Base-by-base conservation (phyloP, 2,888 invertebrate species). In the Chirona hameri region DNA sequence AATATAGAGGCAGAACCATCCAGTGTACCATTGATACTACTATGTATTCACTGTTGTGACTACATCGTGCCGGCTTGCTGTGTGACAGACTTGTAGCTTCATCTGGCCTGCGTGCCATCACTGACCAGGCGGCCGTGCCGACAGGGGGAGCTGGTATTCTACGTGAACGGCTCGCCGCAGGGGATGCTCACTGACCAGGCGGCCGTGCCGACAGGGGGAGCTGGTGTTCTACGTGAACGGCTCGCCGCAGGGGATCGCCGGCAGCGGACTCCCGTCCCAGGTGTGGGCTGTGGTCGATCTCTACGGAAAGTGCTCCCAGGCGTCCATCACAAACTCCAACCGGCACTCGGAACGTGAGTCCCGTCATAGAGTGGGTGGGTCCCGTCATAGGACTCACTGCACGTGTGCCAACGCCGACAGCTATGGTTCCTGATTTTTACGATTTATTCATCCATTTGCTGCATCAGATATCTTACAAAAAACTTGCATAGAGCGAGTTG, bases 181-280 rank as follows among this genome's bases (percentile, higher is more conserved):
- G 39, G 39, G 7, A 1, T 24, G 14, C 18, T 27, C 12, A 12
- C 69, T 69, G 27, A 69, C 27, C 12, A 10, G 27, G 18, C 29
- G 5, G 12, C 69, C 60, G 57, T 79, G 52, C 52, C 52, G 86
- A 10, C 87, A 94, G 92, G 93, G 93, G 15, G 95, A 95, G 86
- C 89, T 98, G 83, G 91, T 95, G 87, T 96, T 97, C 88, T 96
- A 93, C 87, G 91, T 97, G 29, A 97, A 97, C 88, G 96, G 95
- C 1, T 91, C 93, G 85, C 94, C 95, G 39, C 95, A 96, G 88
- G 97, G 97, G 0, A 91, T 95, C 65, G 97, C 96, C 4, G 95
- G 94, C 0, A 91, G 90, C 85, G 93, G 93, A 85, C 89, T 97
- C 85, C 97, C 97, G 0, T 87, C 90, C 31, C 90, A 91, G 83